Evolutionary conservation across 2,888 invertebrate genomes (phyloP), one percentile per base, ranked within the genome.

Genomic region (Baccha elongata): DNA sequence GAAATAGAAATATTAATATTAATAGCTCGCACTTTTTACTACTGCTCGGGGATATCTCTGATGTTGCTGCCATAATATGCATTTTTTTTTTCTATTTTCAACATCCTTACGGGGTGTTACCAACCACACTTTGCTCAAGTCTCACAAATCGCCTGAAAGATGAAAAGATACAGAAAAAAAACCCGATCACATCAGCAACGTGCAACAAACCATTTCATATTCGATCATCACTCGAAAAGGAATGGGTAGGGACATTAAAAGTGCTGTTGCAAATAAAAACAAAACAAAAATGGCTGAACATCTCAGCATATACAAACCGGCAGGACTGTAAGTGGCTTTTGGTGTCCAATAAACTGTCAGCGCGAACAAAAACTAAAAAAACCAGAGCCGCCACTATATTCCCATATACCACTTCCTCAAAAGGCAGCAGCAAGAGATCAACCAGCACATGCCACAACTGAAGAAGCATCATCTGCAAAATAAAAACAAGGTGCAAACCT

Each of bases 391-490:
- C 53, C 53, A 55, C 46, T 42, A 60, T 42, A 60, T 64, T 42
- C 65, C 72, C 83, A 83, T 83, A 83, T 78, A 67, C 72, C 83
- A 83, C 83, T 83, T 83, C 83, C 83, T 78, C 62, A 83, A 53
- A 83, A 53, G 83, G 76, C 72, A 53, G 53, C 60, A 13, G 4
- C 17, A 3, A 23, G 23, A 44, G 37, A 13, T 19, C 37, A 55
- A 21, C 1, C 23, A 37, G n/a, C 37, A 71, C 58, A 46, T 71
- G 60, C 75, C 50, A 48, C 37, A n/a, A 37, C 37, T 7, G 21
- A 11, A 23, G 32, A 32, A 53, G 44, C 44, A 69, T 8, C 53
- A 19, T 32, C 37, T 13, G n/a, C 37, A 23, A 15, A 29, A 35
- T 29, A 52, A 71, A 71, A 76, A 62, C 76, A 71, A 71, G 81